Evolutionary conservation across 2,888 invertebrate species (phyloP).

Genomic region (Noctua comes): DNA sequence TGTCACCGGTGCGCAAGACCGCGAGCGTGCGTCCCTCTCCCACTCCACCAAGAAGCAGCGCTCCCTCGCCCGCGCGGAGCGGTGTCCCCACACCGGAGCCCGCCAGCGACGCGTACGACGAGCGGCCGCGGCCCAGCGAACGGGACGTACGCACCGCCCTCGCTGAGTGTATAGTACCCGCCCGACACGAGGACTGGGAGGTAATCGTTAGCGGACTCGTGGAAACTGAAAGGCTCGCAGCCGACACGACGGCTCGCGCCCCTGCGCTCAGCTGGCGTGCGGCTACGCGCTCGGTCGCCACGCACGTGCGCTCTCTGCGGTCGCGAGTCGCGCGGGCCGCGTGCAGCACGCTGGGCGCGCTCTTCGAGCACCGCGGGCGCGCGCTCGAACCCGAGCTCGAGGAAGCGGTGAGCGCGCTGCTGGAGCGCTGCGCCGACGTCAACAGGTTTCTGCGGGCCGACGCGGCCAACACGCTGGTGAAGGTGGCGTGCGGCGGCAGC

Average conservation of each 20-base stretch:
- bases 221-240: conserved; percentile 92
- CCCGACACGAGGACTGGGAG: conserved; percentile 95
- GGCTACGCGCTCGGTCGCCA: conserved; percentile 93
- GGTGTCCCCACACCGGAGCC: conserved; percentile 76
- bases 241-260: conserved; percentile 92
- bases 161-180: conserved; percentile 82
- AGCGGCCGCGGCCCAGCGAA: conserved; percentile 65
- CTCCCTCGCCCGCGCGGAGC: conserved; percentile 73
- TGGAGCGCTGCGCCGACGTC: conserved; percentile 97
- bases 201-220: conserved; percentile 93
- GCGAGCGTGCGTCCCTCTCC: conserved; percentile 58
- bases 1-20: conserved; percentile 38
- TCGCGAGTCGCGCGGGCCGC: conserved; percentile 98
- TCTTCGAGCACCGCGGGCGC: conserved; percentile 92
- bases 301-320: conserved; percentile 96
- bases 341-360: conserved; percentile 94
- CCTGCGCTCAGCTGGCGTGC: conserved; percentile 92
- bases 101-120: conserved; percentile 69
- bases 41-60: conserved; percentile 69
- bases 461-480: conserved; percentile 94
- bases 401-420: conserved; percentile 94
- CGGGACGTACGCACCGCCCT: conserved; percentile 85
- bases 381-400: conserved; percentile 94
- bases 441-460: conserved; percentile 98
- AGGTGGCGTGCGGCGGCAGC: conserved; percentile 94